Base-by-base conservation (phyloP, 2,888 invertebrate genomes). In the Torymus auratus region DNA sequence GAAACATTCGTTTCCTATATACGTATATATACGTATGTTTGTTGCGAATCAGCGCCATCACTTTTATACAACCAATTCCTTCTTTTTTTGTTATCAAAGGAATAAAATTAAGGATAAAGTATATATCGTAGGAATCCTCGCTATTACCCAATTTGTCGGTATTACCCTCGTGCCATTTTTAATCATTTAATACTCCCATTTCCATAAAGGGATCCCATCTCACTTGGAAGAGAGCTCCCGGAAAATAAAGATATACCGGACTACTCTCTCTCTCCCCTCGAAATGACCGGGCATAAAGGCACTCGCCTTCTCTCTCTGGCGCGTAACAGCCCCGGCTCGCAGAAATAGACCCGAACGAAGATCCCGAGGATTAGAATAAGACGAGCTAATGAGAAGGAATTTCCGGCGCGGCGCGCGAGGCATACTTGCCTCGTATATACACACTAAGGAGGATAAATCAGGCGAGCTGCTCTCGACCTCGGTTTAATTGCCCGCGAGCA, bases 361-460 rank as follows among this genome's bases (percentile, higher is more conserved):
- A 71, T 71, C 20, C 23, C 52, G 52, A 52, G 61, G 71, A 71
- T 71, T 71, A 71, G 71, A 61, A 71, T 61, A 61, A 71, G 20
- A 52, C 61, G 60, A 41, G 50, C 52, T 61, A 71, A 61, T 20
- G 61, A n/a, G 71, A 52, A 71, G 20, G 23, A 56, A 13, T 17
- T 41, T 41, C 41, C 52, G 23, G 52, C 71, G 20, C 15, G 52
- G 17, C 14, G 28, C 58, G 70, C 15, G 23, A 58, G 13, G 58
- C 56, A 55, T 55, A 20, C 65, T 53, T 55, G 23, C 28, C 62
- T 52, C 14, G 12, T 5, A 3, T 41, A 7, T 41, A 41, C 41
- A 28, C 28, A 41, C 41, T 41, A 41, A 41, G 13, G 65, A 17
- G 60, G 61, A 71, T 71, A 71, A 71, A 71, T 71, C 71, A 71